Evolutionary conservation across 2,888 invertebrate genomes (phyloP).

Genomic region (Pelosia muscerda): DNA sequence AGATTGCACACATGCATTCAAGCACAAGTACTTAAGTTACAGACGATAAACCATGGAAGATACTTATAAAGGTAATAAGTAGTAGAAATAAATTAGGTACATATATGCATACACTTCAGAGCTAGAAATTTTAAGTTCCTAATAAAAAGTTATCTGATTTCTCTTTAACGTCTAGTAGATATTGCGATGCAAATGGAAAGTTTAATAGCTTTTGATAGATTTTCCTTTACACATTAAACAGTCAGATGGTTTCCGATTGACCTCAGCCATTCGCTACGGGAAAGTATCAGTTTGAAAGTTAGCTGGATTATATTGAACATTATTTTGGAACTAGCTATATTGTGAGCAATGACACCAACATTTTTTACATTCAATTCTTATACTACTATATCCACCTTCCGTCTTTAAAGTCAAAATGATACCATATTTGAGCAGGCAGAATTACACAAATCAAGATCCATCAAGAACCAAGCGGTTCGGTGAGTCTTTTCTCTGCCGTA

Average conservation of each 20-base stretch:
- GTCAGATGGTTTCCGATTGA: conserved; percentile 39
- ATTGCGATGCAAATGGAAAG: conserved; percentile 47
- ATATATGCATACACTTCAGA: no score
- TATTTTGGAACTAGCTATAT: not conserved
- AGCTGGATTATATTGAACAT: not conserved
- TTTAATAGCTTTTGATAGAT: conserved; percentile 51
- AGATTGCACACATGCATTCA: not conserved
- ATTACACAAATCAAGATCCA: no score
- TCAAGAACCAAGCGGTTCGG: no score
- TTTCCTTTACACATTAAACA: conserved; percentile 38
- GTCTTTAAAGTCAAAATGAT: no score
- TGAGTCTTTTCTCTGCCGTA: no score
- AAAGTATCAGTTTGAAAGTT: conserved; percentile 58
- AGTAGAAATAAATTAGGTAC: not conserved
- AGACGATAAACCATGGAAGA: not conserved
- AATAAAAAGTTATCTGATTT: conserved; percentile 21
- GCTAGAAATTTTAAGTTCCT: conserved; percentile 15
- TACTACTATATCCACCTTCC: not conserved
- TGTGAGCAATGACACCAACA: not conserved
- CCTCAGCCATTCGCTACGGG: conserved; percentile 54
- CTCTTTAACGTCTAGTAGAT: conserved; percentile 24
- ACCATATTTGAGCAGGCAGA: no score
- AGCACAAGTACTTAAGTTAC: not conserved
- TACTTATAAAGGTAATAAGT: not conserved
- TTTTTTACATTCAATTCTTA: not conserved